Base-by-base conservation (phyloP, 2,797 vertebrate species). In the Siniperca scherzeri region DNA sequence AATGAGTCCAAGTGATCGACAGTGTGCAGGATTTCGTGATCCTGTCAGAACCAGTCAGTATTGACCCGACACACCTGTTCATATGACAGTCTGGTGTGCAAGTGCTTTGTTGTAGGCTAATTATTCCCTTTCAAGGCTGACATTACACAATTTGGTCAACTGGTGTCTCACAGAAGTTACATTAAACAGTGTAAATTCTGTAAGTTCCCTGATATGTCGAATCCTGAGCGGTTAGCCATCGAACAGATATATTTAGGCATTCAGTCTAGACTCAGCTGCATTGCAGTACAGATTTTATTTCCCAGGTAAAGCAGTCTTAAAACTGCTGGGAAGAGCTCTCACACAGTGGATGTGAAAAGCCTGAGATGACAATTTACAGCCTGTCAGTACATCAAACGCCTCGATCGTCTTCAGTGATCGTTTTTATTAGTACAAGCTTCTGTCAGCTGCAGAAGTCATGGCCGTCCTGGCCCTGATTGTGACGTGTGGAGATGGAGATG, bases 401-500 rank as follows among this genome's bases (percentile, higher is more conserved):
- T 67, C 27, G 1, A 66, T n/a, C 46, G 10, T 42, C 59, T 36
- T 42, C 21, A 30, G 48, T 2, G 40, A 61, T 67, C 7, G 21
- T 48, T 68, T 36, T 27, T 57, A 40, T 75, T 40, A 16, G 17
- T 13, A 17, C 30, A 0, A 40, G 61, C 40, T 22, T 13, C 38
- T 71, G 65, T 55, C 69, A 38, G 40, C 73, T 46, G 30, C 68
- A 57, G 67, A 74, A 70, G 42, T 57, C 46, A 3, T 55, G 5
- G 40, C 42, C 52, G 74, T 12, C 65, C 55, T 55, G 33, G 42
- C 50, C 77, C 56, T 33, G 48, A 66, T 14, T 48, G 48, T 46
- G 64, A 60, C 71, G 70, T 11, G 73, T 21, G 25, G 74, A 60
- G 66, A 53, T 8, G 10, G 33, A 82, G 52, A 75, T 67, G 57